Conservation (phyloP, 53 echinoderm and acorn worm species). For the Hippasteria phrygiana region DNA sequence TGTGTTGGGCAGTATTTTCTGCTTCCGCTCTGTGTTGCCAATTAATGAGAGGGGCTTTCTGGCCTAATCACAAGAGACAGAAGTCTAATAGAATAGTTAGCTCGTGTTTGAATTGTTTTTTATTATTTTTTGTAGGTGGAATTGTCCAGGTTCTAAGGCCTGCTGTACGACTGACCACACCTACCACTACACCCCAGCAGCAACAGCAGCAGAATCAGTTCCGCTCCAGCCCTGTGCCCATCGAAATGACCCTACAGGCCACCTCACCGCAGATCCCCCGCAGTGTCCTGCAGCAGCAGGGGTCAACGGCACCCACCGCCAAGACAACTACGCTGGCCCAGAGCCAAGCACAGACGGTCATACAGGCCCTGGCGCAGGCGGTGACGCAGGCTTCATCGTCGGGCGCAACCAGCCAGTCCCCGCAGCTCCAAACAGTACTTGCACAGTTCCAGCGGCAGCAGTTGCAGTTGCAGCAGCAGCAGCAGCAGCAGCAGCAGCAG, state of each 20-base stretch:
- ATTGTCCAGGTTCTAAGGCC: conserved; percentile 86
- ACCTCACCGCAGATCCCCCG: conserved; percentile 60
- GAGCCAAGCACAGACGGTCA: conserved; percentile 69
- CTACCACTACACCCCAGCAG: conserved; percentile 50
- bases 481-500: conserved; percentile 66
- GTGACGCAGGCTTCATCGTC: conserved; percentile 62
- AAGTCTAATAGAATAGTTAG: no score
- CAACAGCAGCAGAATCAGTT: conserved; percentile 57
- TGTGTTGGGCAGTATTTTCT: no score
- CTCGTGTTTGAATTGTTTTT: no score
- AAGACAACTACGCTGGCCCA: conserved; percentile 53
- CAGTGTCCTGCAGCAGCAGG: conserved; percentile 28
- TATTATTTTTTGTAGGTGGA: conserved; percentile 72
- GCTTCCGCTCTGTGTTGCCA: no score
- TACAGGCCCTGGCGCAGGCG: conserved; percentile 76
- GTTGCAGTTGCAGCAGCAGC: conserved; percentile 66
- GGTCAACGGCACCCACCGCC: conserved; percentile 1
- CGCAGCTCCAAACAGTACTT: conserved; percentile 67
- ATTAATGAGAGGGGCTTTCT: no score
- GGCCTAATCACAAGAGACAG: no score
- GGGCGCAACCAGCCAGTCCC: conserved; percentile 19
- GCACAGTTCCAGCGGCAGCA: conserved; percentile 77
- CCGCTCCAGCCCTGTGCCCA: conserved; percentile 57
- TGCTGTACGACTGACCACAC: conserved; percentile 56
- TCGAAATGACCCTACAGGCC: conserved; percentile 73